These are phyloP conservation scores for Oreochromis aureus DNA, from an alignment of 2,113 vertebrate species.

Conservation along the genomic window DNA sequence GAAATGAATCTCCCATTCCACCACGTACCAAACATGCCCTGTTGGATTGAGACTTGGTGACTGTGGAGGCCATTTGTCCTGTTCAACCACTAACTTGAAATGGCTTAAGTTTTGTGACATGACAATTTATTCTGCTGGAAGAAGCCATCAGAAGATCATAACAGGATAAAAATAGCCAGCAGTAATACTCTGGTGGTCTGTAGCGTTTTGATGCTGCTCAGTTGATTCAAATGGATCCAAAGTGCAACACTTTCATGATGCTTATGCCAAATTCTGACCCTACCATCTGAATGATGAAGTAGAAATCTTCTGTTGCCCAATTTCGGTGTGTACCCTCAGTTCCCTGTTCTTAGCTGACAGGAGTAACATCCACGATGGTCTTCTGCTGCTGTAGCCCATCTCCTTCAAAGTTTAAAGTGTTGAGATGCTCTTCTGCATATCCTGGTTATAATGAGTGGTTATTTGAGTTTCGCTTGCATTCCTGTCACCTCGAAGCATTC, in stretches of 20 bases:
- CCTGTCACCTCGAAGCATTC: not conserved
- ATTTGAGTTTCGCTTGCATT: not conserved
- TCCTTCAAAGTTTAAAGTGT: not conserved
- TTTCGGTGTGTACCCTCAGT: not conserved
- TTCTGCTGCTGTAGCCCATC: not conserved
- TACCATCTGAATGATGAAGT: not conserved
- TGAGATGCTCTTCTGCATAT: not conserved
- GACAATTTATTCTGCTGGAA: not conserved
- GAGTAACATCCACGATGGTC: not conserved
- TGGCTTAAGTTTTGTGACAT: not conserved
- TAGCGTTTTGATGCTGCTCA: not conserved
- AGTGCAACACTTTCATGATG: not conserved
- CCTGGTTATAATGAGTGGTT: not conserved
- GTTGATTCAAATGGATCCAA: not conserved
- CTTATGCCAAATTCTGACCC: not conserved
- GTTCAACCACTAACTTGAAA: not conserved
- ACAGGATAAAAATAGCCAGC: not conserved
- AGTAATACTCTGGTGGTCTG: not conserved
- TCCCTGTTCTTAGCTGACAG: not conserved
- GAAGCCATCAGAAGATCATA: not conserved
- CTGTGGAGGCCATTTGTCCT: not conserved
- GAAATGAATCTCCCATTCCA: not conserved
- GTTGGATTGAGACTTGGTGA: not conserved
- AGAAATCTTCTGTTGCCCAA: not conserved
- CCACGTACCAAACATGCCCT: not conserved